A percentile compares a stretch with the other conserved stretches of the same genome.
phyloP scores from a whole-genome alignment of 2,888 invertebrate species.

The Helicoverpa assulta region DNA sequence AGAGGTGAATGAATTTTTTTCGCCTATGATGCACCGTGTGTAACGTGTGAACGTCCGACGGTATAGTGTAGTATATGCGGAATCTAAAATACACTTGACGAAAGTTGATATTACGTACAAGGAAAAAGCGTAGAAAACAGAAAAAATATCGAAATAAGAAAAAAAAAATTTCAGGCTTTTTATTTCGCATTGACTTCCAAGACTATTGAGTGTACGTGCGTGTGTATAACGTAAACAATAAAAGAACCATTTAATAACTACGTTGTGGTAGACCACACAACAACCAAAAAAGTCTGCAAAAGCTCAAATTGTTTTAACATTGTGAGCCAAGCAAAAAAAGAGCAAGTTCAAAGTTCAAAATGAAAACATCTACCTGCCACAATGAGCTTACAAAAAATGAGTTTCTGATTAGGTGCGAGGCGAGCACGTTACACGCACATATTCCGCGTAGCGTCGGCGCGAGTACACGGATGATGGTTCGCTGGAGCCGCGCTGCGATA shows the following conservation, averaged over 20 bases:
- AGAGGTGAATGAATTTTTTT: constrained; percentile 78
- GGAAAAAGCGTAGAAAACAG: not conserved
- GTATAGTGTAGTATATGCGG: constrained; percentile 8
- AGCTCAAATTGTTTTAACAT: not conserved
- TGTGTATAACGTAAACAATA: not conserved
- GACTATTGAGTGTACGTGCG: not conserved
- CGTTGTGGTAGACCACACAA: not conserved
- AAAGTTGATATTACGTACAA: not conserved
- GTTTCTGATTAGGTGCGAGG: constrained; percentile 40
- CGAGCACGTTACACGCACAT: constrained; percentile 38
- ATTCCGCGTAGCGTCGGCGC: constrained; percentile 52
- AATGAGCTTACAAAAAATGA: constrained; percentile 25
- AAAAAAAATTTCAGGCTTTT: not conserved
- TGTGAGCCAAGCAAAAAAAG: not conserved
- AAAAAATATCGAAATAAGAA: not conserved
- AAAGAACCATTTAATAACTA: not conserved
- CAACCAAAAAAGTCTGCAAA: not conserved
- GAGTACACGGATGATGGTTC: constrained; percentile 67
- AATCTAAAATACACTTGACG: not conserved
- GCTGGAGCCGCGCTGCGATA: constrained; percentile 74
- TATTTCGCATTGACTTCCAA: not conserved
- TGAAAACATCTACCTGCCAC: constrained; percentile 24
- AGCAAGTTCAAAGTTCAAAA: constrained; percentile 11
- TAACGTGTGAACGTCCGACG: constrained; percentile 30
- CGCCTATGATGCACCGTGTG: constrained; percentile 41